These are phyloP conservation scores for Hyposmocoma kahamanoa DNA, from an alignment of 1,140 invertebrate species.

Conservation along the genomic window DNA sequence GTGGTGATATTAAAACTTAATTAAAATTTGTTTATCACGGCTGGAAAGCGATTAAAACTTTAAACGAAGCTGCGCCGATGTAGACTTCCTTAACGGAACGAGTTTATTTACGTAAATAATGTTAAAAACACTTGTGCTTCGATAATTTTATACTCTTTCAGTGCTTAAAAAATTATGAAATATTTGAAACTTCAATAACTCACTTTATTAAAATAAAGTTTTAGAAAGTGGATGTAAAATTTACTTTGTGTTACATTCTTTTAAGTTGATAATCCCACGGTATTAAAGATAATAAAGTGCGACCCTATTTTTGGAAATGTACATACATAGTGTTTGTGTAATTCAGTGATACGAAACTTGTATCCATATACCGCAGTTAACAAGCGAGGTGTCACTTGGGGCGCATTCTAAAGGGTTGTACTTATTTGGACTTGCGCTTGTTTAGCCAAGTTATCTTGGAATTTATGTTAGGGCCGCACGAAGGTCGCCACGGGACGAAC, in stretches of 20 bases:
- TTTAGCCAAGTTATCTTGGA: conserved; percentile 57
- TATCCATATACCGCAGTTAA: conserved; percentile 30
- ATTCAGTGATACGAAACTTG: conserved; percentile 10
- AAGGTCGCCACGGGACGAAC: conserved; percentile 36
- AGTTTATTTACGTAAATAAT: conserved; percentile 60
- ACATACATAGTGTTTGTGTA: conserved; percentile 8
- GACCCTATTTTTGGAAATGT: no score
- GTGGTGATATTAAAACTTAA: conserved; percentile 71
- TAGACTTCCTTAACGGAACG: conserved; percentile 58
- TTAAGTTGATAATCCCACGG: no score
- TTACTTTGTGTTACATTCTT: no score
- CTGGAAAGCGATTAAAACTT: conserved; percentile 71
- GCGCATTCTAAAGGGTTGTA: conserved; percentile 48
- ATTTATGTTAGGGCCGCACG: conserved; percentile 50
- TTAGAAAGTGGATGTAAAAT: no score
- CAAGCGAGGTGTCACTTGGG: conserved; percentile 41
- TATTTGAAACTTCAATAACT: no score
- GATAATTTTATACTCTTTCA: no score
- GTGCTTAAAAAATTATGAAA: no score
- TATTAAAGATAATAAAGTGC: no score
- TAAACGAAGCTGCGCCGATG: conserved; percentile 64
- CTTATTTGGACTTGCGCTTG: conserved; percentile 56
- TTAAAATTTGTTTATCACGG: conserved; percentile 72
- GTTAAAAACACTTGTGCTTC: no score
- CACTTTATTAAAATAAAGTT: no score